phyloP scores from a whole-genome alignment of 2,888 invertebrate genomes.

The Cryptocheilus praepositus region DNA sequence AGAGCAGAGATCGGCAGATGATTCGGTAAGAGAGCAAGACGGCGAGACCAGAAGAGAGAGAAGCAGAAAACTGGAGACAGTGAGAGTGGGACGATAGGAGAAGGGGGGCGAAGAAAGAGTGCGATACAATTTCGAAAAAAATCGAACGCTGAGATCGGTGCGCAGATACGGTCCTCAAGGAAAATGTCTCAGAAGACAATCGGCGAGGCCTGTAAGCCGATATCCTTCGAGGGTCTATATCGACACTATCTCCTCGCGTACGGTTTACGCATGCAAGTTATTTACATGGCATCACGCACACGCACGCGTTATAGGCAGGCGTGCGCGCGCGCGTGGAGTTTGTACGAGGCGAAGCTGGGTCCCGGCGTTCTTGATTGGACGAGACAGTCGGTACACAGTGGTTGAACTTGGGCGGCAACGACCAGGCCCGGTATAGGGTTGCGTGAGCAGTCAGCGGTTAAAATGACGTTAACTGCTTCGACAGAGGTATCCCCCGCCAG shows the following conservation, averaged over 20 bases:
- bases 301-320: conserved; percentile 34
- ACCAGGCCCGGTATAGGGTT: conserved; percentile 59
- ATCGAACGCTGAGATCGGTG: conserved; percentile 2
- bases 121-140: conserved; percentile 24
- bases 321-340: conserved; percentile 32
- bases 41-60: not conserved
- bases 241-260: conserved; percentile 26
- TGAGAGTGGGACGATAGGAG: too few species aligned
- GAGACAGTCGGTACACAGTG: conserved; percentile 67
- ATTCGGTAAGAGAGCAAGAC: not conserved
- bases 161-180: conserved; percentile 26
- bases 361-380: conserved; percentile 52
- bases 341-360: conserved; percentile 30
- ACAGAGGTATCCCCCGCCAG: conserved; percentile 51
- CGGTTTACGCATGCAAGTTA: conserved; percentile 6
- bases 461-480: conserved; percentile 64
- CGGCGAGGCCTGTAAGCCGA: conserved; percentile 51
- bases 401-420: conserved; percentile 56
- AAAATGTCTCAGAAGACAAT: conserved; percentile 50
- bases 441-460: conserved; percentile 61
- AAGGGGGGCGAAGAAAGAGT: conserved; percentile 13
- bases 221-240: conserved; percentile 47
- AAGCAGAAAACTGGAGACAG: too few species aligned
- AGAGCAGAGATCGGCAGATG: not conserved
- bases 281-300: conserved; percentile 16